phyloP scores from a whole-genome alignment of 1,140 invertebrate species.

The Cepaea nemoralis region DNA sequence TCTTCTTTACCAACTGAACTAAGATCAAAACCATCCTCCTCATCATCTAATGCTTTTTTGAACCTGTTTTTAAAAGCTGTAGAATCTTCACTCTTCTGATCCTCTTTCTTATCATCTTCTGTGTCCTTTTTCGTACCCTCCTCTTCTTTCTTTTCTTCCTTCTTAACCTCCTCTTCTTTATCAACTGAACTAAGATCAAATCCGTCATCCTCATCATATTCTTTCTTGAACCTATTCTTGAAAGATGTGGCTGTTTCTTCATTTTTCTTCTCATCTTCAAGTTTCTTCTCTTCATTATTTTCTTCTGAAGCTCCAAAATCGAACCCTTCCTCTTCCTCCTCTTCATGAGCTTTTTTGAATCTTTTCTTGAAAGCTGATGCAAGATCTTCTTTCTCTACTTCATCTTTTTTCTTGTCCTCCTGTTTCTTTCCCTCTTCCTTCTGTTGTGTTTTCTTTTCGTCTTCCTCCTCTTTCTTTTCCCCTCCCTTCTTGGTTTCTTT shows the following conservation, averaged over 20 bases:
- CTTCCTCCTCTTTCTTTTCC: conserved; percentile 22
- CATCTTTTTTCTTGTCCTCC: conserved; percentile 44
- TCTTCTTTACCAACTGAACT: conserved; percentile 26
- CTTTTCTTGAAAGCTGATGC: conserved; percentile 34
- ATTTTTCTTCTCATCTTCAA: conserved; percentile 40
- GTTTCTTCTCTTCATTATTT: conserved; percentile 29
- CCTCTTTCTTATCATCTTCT: conserved; percentile 31
- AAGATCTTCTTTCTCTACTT: conserved; percentile 40
- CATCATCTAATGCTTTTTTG: conserved; percentile 43
- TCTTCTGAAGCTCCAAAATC: conserved; percentile 23
- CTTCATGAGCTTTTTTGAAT: conserved; percentile 42
- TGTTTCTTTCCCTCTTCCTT: conserved; percentile 41
- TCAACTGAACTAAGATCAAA: conserved; percentile 43
- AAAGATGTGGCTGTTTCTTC: conserved; percentile 43
- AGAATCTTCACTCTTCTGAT: conserved; percentile 32
- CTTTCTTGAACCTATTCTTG: conserved; percentile 42
- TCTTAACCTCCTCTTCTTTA: conserved; percentile 42
- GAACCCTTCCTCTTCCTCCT: conserved; percentile 43
- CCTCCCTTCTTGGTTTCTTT: conserved; percentile 26
- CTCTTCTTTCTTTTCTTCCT: conserved; percentile 37
- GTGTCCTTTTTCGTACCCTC: background rate
- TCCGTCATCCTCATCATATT: conserved; percentile 42
- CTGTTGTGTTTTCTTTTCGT: conserved; percentile 17
- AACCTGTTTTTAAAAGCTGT: conserved; percentile 36
- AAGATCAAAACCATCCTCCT: conserved; percentile 37